phyloP scores from a whole-genome alignment of 2,113 vertebrate genomes.

The Megaleporinus macrocephalus region DNA sequence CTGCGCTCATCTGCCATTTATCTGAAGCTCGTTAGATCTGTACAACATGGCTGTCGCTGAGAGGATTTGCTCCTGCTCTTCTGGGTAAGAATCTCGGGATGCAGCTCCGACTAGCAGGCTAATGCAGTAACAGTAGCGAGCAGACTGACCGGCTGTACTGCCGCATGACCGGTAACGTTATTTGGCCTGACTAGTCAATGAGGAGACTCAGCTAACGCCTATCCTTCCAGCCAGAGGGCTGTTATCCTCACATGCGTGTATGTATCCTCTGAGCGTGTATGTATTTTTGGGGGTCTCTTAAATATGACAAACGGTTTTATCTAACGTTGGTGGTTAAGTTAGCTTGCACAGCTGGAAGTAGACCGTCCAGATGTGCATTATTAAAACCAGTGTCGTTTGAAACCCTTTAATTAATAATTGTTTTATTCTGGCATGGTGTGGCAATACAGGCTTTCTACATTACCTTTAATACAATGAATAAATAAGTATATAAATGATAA shows the following conservation, averaged over 20 bases:
- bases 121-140: background rate
- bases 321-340: background rate
- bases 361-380: constrained; percentile 9
- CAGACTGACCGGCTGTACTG: constrained; percentile 8
- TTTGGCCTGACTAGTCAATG: background rate
- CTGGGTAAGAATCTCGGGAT: constrained; percentile 44
- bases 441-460: background rate
- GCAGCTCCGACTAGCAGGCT: background rate
- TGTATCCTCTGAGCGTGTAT: no score
- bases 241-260: no score
- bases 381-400: background rate
- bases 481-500: no score
- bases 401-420: background rate
- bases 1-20: background rate
- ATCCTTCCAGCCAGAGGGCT: background rate
- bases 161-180: background rate
- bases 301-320: background rate
- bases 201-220: background rate
- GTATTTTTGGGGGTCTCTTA: no score
- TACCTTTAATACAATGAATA: no score
- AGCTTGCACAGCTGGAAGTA: constrained; percentile 2
- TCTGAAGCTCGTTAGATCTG: background rate
- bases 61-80: constrained; percentile 38
- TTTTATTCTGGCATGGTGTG: background rate
- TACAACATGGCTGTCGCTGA: constrained; percentile 42